Evolutionary conservation across 2,797 vertebrate species (phyloP).

Genomic region (Lagocephalus sceleratus): DNA sequence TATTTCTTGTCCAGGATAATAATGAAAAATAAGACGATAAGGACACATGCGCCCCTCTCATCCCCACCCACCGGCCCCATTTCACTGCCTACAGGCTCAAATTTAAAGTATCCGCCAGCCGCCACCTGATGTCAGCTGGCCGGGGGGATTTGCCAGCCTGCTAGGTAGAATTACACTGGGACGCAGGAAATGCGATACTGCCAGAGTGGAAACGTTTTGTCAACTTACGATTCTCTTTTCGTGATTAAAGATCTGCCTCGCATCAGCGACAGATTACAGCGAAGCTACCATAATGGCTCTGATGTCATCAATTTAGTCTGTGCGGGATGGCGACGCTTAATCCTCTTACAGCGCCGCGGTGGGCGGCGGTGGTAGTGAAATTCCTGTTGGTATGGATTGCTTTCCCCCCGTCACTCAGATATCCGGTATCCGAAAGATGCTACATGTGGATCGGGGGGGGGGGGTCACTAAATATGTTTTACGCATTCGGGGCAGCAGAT

Average conservation of each 20-base stretch:
- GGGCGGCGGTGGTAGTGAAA: constrained; percentile 27
- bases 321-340: constrained; percentile 2
- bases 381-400: constrained; percentile 30
- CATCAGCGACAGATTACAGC: constrained; percentile 15
- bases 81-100: constrained; percentile 56
- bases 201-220: constrained; percentile 58
- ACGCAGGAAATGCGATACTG: constrained; percentile 70
- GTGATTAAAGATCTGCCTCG: constrained; percentile 49
- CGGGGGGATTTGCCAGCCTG: constrained; percentile 42
- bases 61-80: constrained; percentile 21
- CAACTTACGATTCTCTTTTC: constrained; percentile 52
- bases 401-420: constrained; percentile 18
- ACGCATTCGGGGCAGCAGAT: constrained; percentile 36
- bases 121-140: constrained; percentile 32
- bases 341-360: constrained; percentile 9
- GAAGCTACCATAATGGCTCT: constrained; percentile 8
- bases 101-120: constrained; percentile 51
- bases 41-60: background rate
- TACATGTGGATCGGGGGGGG: constrained; percentile 18
- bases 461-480: constrained; percentile 41
- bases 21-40: no score
- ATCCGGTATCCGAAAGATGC: constrained; percentile 6
- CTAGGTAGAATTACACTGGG: constrained; percentile 77
- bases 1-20: no score
- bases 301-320: constrained; percentile 5